Percentiles rank a stretch among this genome's conserved stretches.
Evolutionary conservation across 1,140 invertebrate genomes (phyloP).

Genomic region (Drosophila persimilis): DNA sequence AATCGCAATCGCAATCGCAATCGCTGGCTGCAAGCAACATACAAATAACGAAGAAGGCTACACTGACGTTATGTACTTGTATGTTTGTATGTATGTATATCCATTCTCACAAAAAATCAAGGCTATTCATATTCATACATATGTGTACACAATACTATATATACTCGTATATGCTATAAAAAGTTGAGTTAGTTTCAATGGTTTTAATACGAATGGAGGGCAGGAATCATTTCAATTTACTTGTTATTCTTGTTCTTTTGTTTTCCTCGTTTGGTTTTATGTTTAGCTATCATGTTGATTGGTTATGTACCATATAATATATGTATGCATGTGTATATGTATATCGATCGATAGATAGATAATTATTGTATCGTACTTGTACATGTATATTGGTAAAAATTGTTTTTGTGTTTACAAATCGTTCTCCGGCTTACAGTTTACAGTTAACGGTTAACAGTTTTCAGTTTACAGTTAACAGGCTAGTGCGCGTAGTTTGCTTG

Average conservation of each 20-base stretch:
- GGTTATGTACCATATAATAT: conserved; percentile 32
- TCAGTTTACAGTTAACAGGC: conserved; percentile 33
- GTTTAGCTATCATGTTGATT: conserved; percentile 40
- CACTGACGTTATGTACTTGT: conserved; percentile 43
- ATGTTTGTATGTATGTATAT: conserved; percentile 36
- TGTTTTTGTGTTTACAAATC: conserved; percentile 17
- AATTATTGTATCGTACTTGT: conserved; percentile 58
- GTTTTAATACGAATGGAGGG: conserved; percentile 82
- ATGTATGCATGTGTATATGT: no score
- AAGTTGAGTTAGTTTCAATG: conserved; percentile 79
- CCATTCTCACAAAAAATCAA: conserved; percentile 68
- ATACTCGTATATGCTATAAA: conserved; percentile 63
- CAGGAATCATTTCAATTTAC: conserved; percentile 82
- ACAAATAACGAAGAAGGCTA: conserved; percentile 46
- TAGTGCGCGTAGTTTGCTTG: conserved; percentile 57
- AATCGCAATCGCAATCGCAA: neutral
- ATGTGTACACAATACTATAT: conserved; percentile 27
- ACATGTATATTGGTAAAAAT: conserved; percentile 78
- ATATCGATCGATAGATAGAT: conserved; percentile 49
- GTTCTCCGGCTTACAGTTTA: conserved; percentile 12
- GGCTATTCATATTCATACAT: conserved; percentile 57
- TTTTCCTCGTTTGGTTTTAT: conserved; percentile 55
- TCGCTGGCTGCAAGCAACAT: conserved; percentile 56
- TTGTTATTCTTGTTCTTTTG: conserved; percentile 61
- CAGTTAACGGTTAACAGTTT: conserved; percentile 33